A percentile compares a stretch with the other conserved stretches of the same genome.
Conservation (phyloP, 2,113 vertebrate species). For the Siniperca knerii region DNA sequence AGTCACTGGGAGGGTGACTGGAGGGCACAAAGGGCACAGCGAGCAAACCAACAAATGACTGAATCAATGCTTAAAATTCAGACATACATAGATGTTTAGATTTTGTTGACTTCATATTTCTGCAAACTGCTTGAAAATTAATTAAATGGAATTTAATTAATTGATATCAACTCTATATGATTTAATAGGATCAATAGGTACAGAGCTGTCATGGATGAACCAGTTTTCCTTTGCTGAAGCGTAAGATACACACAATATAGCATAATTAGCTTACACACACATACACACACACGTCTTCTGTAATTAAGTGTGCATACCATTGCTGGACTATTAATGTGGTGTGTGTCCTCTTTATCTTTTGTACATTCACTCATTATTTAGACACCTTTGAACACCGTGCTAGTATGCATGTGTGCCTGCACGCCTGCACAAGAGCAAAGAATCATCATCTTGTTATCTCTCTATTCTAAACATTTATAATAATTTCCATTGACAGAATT, state of each 20-base stretch:
- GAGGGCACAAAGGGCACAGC: constrained; percentile 3
- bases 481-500: constrained; percentile 63
- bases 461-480: constrained; percentile 60
- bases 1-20: constrained; percentile 28
- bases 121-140: neutral
- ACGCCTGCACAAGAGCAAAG: neutral
- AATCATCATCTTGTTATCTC: constrained; percentile 55
- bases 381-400: constrained; percentile 18
- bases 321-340: constrained; percentile 31
- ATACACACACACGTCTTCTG: neutral
- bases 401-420: neutral
- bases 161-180: neutral
- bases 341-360: constrained; percentile 41
- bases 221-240: constrained; percentile 17
- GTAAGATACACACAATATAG: neutral
- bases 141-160: neutral
- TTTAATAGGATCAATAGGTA: constrained; percentile 3
- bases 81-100: neutral
- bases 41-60: constrained; percentile 12
- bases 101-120: neutral
- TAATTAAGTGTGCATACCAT: constrained; percentile 24
- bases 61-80: constrained; percentile 15
- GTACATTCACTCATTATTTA: constrained; percentile 40
- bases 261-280: neutral
- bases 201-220: constrained; percentile 2